Base-by-base conservation (phyloP, 2,888 invertebrate genomes). In the Melanotus villosus region DNA sequence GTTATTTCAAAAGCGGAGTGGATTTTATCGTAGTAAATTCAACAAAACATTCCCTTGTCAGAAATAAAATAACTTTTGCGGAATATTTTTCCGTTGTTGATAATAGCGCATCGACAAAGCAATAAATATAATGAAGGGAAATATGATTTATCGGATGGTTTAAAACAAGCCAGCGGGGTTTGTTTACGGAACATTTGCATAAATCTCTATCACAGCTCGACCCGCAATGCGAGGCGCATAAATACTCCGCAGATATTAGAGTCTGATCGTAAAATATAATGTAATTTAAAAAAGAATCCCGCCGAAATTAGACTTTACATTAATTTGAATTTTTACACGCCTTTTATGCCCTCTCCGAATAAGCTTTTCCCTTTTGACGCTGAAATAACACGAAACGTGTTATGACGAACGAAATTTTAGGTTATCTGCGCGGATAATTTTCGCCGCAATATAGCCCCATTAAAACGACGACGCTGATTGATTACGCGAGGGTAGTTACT, bases 191-290 rank as follows among this genome's bases (percentile, higher is more conserved):
- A 26, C 26, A 59, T 59, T 59, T 59, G 32, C 59, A 59, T 59
- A 45, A 59, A 59, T 59, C 59, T 59, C 59, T 59, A 43, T 57
- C 54, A 54, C 54, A 54, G 54, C 16, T 18, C 54, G 54, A 54
- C 54, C 54, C 54, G 54, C 54, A 54, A 6, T 32, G 54, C 54
- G 54, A 18, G 54, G 18, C 32, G 54, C 32, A 54, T 52, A 54
- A 54, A 54, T 54, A 16, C 32, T 34, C 18, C 19, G 54, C 16
- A 32, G 32, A 54, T 54, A 54, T 54, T 54, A 54, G n/a, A n/a
- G 7, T 16, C n/a, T 18, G 54, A 30, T 54, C 54, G 30, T 54
- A 54, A 54, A 54, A 54, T 54, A 18, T 54, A 32, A 54, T n/a
- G 32, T 30, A 54, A 32, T 54, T 54, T 54, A 32, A 54, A 54